Conservation (phyloP, 2,888 invertebrate genomes). For the Himalopsyche anomala region DNA sequence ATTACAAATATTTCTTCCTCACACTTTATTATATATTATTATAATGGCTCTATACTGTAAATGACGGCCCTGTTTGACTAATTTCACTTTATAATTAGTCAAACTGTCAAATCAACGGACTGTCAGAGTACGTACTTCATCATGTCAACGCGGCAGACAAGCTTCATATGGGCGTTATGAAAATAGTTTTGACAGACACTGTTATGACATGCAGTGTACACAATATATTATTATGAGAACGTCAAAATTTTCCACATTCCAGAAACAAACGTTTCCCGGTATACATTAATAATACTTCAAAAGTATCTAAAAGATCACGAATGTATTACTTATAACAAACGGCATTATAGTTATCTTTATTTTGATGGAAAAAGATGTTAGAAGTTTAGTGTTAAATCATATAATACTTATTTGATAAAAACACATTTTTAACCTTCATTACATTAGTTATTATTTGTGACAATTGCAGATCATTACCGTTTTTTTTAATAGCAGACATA, state of each 20-base stretch:
- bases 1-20: not conserved
- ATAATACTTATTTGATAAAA: too few relatives aligned
- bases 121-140: not conserved
- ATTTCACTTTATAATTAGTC: slow-evolving; percentile 36
- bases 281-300: not conserved
- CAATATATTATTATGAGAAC: not conserved
- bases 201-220: not conserved
- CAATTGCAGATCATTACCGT: too few relatives aligned
- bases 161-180: slow-evolving; percentile 8
- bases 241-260: not conserved
- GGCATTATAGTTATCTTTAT: too few relatives aligned
- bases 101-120: slow-evolving; percentile 31
- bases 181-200: not conserved
- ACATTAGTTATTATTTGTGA: too few relatives aligned
- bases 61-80: not conserved
- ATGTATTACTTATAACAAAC: too few relatives aligned
- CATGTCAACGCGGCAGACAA: not conserved
- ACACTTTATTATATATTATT: not conserved
- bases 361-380: too few relatives aligned
- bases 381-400: too few relatives aligned
- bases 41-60: not conserved
- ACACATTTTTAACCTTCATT: too few relatives aligned
- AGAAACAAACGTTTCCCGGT: not conserved
- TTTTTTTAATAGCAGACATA: too few relatives aligned
- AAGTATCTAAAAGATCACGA: too few relatives aligned